phyloP scores from a whole-genome alignment of 1,140 invertebrate genomes.

The Drosophila lini region DNA sequence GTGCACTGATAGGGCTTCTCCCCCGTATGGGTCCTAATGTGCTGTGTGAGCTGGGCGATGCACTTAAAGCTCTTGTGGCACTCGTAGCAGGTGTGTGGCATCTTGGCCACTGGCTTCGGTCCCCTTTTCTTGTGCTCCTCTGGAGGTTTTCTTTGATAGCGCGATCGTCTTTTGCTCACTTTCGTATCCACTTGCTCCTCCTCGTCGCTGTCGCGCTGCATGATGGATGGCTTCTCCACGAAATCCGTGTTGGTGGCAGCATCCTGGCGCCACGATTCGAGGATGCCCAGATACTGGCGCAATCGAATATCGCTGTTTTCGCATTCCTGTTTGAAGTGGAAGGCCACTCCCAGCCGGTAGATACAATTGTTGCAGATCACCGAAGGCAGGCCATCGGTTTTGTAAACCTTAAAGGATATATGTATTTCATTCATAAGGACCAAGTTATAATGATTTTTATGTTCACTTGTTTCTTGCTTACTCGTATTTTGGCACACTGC shows the following conservation, averaged over 20 bases:
- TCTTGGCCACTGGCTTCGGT: slow-evolving; percentile 86
- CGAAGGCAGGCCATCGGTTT: slow-evolving; percentile 87
- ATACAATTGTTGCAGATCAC: slow-evolving; percentile 88
- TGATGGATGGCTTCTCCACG: slow-evolving; percentile 27
- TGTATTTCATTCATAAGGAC: no score
- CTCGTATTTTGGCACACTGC: slow-evolving; percentile 87
- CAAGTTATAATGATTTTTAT: no score
- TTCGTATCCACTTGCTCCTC: slow-evolving; percentile 49
- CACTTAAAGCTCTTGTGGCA: slow-evolving; percentile 87
- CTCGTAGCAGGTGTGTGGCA: slow-evolving; percentile 86
- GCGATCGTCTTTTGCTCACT: slow-evolving; percentile 70
- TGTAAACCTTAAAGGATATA: slow-evolving; percentile 85
- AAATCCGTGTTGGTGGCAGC: slow-evolving; percentile 81
- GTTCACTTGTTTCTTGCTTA: slow-evolving; percentile 60
- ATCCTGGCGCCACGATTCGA: slow-evolving; percentile 74
- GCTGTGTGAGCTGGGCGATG: slow-evolving; percentile 86
- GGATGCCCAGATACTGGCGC: slow-evolving; percentile 87
- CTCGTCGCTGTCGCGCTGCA: slow-evolving; percentile 61
- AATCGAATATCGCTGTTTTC: slow-evolving; percentile 87
- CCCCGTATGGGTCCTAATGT: slow-evolving; percentile 87
- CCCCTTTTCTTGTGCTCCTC: slow-evolving; percentile 86
- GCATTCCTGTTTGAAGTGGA: slow-evolving; percentile 88
- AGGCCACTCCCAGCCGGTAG: slow-evolving; percentile 87
- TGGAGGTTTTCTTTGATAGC: slow-evolving; percentile 86
- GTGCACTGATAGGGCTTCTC: slow-evolving; percentile 89